Base-by-base conservation (phyloP, 2,113 vertebrate genomes). In the Charadrius vociferus region DNA sequence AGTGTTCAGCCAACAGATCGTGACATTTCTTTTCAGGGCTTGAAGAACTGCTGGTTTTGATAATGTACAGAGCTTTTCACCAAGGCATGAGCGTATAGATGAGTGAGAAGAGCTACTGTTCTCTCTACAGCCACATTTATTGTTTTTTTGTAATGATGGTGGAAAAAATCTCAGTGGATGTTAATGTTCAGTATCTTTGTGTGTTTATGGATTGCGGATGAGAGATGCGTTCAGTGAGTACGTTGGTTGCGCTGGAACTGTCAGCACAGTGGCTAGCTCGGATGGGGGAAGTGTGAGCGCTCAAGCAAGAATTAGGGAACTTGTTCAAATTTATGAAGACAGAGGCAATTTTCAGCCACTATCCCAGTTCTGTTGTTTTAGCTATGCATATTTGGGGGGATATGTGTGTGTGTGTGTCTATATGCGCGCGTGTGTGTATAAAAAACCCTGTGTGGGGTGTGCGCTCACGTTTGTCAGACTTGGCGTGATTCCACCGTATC, bases 391-490 rank as follows among this genome's bases (percentile, higher is more conserved):
- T 26, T 7, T 41, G 30, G 13, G 32, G n/a, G 18, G 7, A 22
- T 45, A 7, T 22, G 4, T 52, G 2, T 47, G 0, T 68, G 6
- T 71, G 7, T 37, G 4, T 84, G 34, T 24, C 12, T 47, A 9
- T 21, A 26, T n/a, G 29, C 7, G 2, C 19, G 1, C 15, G 2
- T 8, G 4, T 14, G 9, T 37, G 5, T 84, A 39, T 15, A 62
- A 43, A 68, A 66, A 7, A 1, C 2, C 3, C 4, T 6, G 29
- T 50, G 47, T 39, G 41, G 27, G 12, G 2, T 14, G 1, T 12
- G 20, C 12, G 39, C 52, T 85, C 3, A 0, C 16, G 26, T 81
- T 81, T 56, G 19, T 81, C 62, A 77, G 36, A 80, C 37, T 86
- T 43, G n/a, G 27, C 6, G 2, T 83, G 24, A 72, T 81, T 86